phyloP scores from a whole-genome alignment of 1,140 invertebrate species.

The Zaprionus nigranus region DNA sequence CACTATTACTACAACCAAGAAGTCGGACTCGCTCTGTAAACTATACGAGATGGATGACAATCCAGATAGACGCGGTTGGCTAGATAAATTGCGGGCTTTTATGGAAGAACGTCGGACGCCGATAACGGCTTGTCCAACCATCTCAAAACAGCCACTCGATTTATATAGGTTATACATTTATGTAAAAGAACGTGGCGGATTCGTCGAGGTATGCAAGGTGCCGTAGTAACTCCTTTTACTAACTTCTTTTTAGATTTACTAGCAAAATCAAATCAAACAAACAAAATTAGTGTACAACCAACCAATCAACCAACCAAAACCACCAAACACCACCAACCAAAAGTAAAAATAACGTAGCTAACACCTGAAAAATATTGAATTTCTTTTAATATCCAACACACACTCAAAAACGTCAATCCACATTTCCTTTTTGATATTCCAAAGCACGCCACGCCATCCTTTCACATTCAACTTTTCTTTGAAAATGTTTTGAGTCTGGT shows the following conservation, averaged over 20 bases:
- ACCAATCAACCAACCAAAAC: conserved; percentile 57
- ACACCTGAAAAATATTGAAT: conserved; percentile 40
- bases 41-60: conserved; percentile 98
- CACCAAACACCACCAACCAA: conserved; percentile 61
- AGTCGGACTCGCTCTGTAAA: conserved; percentile 95
- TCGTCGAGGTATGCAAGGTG: conserved; percentile 96
- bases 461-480: conserved; percentile 3
- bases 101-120: conserved; percentile 97
- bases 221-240: conserved; percentile 86
- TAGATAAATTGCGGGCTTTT: conserved; percentile 96
- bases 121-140: conserved; percentile 97
- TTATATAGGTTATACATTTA: conserved; percentile 97
- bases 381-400: conserved; percentile 25
- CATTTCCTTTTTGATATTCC: conserved; percentile 10
- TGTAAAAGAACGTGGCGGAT: conserved; percentile 98
- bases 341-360: conserved; percentile 59
- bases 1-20: conserved; percentile 86
- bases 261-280: conserved; percentile 77
- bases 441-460: conserved; percentile 12
- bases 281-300: conserved; percentile 63
- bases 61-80: conserved; percentile 94
- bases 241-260: conserved; percentile 85
- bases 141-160: conserved; percentile 99
- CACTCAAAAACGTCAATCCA: conserved; percentile 4
- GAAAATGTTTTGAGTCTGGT: conserved; percentile 8